Evolutionary conservation across 30 jellyfish, hydroid and myxozoan genomes (phyloP).

Genomic region (Phacellophora camtschatica): DNA sequence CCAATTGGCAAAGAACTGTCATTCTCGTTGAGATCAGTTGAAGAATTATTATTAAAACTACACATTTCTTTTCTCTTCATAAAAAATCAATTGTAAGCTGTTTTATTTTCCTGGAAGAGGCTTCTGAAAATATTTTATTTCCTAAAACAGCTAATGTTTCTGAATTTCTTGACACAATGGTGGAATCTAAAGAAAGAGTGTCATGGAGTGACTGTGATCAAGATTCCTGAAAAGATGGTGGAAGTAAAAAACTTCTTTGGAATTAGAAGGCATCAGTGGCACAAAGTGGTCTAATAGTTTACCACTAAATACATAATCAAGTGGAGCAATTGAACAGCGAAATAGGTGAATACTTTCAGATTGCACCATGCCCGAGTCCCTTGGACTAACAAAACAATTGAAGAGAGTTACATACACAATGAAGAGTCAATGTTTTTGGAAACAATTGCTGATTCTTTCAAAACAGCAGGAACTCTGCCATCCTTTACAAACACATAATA

Average conservation of each 20-base stretch:
- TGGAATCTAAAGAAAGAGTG: neutral
- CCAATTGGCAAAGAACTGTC: no score
- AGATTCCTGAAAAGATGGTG: no score
- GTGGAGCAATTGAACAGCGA: neutral
- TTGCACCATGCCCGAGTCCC: no score
- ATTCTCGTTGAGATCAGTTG: neutral
- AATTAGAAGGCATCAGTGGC: neutral
- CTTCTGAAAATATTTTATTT: neutral
- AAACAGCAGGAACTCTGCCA: neutral
- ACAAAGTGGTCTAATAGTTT: conserved; percentile 8
- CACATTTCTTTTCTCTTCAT: neutral
- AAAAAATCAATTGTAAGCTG: neutral
- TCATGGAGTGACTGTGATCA: no score
- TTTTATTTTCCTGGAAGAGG: neutral
- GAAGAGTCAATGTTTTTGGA: no score
- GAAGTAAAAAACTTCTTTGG: no score
- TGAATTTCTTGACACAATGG: neutral
- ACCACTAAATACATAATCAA: neutral
- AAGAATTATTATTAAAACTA: neutral
- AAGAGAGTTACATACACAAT: no score
- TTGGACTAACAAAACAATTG: no score
- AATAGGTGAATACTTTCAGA: neutral
- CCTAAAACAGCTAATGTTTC: neutral
- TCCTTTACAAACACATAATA: no score
- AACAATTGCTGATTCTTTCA: no score